These are phyloP conservation scores for Drosophila sucinea DNA, from an alignment of 1,140 invertebrate genomes.

Conservation along the genomic window DNA sequence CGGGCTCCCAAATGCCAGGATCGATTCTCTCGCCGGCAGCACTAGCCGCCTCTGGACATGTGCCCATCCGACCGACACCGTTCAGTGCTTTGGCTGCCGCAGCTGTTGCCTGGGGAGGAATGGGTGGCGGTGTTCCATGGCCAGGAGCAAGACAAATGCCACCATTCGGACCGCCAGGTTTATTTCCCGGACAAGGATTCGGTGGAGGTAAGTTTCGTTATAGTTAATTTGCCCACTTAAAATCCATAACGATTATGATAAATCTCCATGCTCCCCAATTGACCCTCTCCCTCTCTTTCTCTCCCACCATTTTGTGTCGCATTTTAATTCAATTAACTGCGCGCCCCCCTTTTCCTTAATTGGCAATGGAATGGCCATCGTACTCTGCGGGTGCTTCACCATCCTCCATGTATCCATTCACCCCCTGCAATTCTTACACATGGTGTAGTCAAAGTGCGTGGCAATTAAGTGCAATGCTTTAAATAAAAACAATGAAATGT, in stretches of 20 bases:
- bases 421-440: conserved; percentile 8
- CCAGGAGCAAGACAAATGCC: conserved; percentile 85
- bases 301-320: conserved; percentile 55
- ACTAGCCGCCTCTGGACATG: conserved; percentile 83
- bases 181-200: conserved; percentile 82
- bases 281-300: not conserved
- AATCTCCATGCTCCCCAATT: not conserved
- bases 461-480: conserved; percentile 71
- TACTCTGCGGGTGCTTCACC: conserved; percentile 60
- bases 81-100: conserved; percentile 88
- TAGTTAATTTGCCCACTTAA: not conserved
- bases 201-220: conserved; percentile 75
- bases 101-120: conserved; percentile 86
- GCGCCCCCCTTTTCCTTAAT: conserved; percentile 61
- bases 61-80: conserved; percentile 87
- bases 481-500: conserved; percentile 80
- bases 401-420: not conserved
- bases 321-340: conserved; percentile 73
- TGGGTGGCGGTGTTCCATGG: conserved; percentile 86
- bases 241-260: not conserved
- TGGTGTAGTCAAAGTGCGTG: conserved; percentile 77
- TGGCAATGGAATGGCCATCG: conserved; percentile 52
- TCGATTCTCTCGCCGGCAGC: conserved; percentile 80
- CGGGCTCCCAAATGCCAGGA: conserved; percentile 72
- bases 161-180: conserved; percentile 79